Conservation (phyloP, 1,140 invertebrate species). For the Dermatophagoides farinae region DNA sequence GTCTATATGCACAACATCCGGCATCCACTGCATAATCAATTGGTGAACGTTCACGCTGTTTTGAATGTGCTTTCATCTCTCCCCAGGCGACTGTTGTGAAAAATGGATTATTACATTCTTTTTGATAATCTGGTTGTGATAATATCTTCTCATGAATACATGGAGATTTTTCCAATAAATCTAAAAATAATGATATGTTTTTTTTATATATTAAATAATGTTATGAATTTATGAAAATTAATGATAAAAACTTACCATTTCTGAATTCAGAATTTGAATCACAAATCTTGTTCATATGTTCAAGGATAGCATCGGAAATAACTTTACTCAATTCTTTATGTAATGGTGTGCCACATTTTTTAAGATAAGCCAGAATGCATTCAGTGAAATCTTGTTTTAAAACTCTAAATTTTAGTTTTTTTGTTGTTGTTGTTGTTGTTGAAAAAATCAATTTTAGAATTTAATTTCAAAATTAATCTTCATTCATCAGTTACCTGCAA, state of each 20-base stretch:
- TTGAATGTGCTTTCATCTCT: constrained; percentile 4
- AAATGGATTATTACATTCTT: constrained; percentile 1
- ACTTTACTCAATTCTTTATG: constrained; percentile 6
- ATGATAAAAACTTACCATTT: not conserved
- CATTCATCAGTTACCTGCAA: not conserved
- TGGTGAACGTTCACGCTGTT: not conserved
- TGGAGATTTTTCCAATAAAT: not conserved
- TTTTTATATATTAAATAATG: not conserved
- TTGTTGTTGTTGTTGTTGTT: not conserved
- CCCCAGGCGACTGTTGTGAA: constrained; percentile 5
- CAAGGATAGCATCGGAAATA: not conserved
- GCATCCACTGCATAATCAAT: not conserved
- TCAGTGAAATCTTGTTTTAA: not conserved
- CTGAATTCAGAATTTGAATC: not conserved
- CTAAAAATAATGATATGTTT: not conserved
- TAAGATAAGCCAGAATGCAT: not conserved
- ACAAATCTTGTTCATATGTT: constrained; percentile 1
- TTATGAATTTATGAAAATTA: not conserved
- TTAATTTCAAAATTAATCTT: not conserved
- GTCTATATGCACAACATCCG: constrained; percentile 5
- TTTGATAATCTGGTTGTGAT: not conserved
- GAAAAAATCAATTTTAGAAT: not conserved
- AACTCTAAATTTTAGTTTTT: not conserved
- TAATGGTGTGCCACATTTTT: constrained; percentile 3
- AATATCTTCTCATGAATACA: constrained; percentile 1